phyloP scores from a whole-genome alignment of 1,140 invertebrate genomes.

The Steinernema feltiae region DNA sequence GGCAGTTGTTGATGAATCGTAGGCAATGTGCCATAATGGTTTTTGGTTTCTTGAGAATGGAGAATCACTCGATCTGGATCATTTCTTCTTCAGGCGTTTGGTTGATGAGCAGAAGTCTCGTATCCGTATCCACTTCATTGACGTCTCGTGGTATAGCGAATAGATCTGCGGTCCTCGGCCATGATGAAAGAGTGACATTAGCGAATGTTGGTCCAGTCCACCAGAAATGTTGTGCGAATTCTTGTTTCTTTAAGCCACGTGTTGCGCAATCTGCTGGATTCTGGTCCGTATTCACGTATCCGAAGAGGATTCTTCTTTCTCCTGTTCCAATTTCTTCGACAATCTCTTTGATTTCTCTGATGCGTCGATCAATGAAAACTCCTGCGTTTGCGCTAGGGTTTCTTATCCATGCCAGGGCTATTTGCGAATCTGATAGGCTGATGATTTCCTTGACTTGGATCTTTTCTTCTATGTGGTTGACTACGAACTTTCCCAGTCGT shows the following conservation, averaged over 20 bases:
- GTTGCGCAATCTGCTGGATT: conserved; percentile 16
- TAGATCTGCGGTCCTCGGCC: not conserved
- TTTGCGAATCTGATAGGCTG: conserved; percentile 4
- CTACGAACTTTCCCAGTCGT: not conserved
- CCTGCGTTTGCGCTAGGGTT: conserved; percentile 2
- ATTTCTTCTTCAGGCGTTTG: not conserved
- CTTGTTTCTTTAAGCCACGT: not conserved
- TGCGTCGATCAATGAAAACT: not conserved
- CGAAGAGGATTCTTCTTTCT: not conserved
- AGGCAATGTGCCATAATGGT: not conserved
- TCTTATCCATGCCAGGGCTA: conserved; percentile 15
- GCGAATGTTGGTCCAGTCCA: not conserved
- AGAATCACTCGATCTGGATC: not conserved
- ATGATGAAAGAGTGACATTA: not conserved
- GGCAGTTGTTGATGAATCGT: not conserved
- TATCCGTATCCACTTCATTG: not conserved
- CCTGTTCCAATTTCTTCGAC: not conserved
- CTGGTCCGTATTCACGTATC: not conserved
- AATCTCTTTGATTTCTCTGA: not conserved
- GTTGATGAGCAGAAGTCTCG: not conserved
- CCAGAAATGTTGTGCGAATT: not conserved
- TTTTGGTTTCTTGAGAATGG: not conserved
- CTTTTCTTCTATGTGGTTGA: not conserved
- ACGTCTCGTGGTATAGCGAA: not conserved
- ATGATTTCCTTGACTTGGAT: not conserved